Evolutionary conservation across 2,113 vertebrate genomes (phyloP), one percentile per base, ranked within the genome.

Genomic region (Petrocephalus zakoni): DNA sequence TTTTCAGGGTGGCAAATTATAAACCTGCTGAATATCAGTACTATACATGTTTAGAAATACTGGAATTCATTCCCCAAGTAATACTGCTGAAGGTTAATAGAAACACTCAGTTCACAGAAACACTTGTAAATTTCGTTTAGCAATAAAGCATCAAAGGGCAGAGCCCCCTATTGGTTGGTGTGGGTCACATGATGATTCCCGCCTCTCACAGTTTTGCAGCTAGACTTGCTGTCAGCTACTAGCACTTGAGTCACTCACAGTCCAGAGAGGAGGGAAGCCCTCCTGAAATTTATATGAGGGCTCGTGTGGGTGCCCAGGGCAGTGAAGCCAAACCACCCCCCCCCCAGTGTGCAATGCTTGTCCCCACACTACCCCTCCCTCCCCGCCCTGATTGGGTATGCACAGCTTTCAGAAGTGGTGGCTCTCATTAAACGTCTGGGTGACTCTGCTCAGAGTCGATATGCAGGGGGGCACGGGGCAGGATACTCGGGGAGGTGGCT

Each of bases 331-430:
- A 91, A 90, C 89, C 92, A 89, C 87, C 88, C 90, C 88, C 92
- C 89, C 85, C 88, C 17, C 11, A 83, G 91, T 75, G 7, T 2
- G 0, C 91, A 91, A 91, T 91, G 93, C 92, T 92, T 90, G 87
- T 94, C 95, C 93, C 92, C 92, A 94, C 93, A 92, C 91, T 94
- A 91, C 90, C 90, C 29, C 91, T 91, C 94, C 95, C 93, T 85
- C 49, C 0, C 53, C 81, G 49, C 49, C 81, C 42, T 42, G 37
- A n/a, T 93, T 85, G 89, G 91, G 84, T 49, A 89, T 90, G 92
- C 90, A 90, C 94, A 91, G 90, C 90, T 93, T 92, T 92, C 90
- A 46, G 78, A 88, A 91, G 93, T 91, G 83, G 51, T 91, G 93
- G 94, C 85, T 61, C 87, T 88, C 93, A 94, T 91, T 91, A 93